These are phyloP conservation scores for Neoitamus cyanurus DNA, from an alignment of 2,888 invertebrate genomes.

Conservation along the genomic window DNA sequence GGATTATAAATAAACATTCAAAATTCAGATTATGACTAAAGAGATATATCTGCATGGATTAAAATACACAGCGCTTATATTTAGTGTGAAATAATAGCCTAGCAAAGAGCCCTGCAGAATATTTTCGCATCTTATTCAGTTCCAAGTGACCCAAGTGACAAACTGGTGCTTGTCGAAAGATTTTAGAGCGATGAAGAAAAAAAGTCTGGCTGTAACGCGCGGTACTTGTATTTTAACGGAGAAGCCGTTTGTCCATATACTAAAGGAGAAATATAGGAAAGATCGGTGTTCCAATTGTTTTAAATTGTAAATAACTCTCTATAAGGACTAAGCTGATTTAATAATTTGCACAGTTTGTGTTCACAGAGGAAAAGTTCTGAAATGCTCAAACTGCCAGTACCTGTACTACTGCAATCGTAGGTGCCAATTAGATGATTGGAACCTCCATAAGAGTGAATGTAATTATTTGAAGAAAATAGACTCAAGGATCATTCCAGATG, in stretches of 20 bases:
- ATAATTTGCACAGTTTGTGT: background rate
- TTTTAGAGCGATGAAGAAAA: background rate
- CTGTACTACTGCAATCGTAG: slow-evolving; percentile 83
- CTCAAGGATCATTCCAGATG: slow-evolving; percentile 82
- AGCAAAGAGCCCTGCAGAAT: background rate
- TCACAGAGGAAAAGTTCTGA: slow-evolving; percentile 75
- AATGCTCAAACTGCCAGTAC: slow-evolving; percentile 86
- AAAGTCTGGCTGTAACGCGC: slow-evolving; percentile 66
- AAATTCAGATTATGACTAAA: background rate
- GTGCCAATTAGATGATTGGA: slow-evolving; percentile 88
- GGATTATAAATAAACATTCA: background rate
- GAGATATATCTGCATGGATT: background rate
- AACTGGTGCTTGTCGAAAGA: background rate
- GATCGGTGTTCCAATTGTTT: slow-evolving; percentile 83
- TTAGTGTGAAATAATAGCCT: background rate
- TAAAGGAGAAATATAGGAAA: slow-evolving; percentile 77
- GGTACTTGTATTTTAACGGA: slow-evolving; percentile 78
- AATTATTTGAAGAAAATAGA: slow-evolving; percentile 76
- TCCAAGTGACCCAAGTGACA: background rate
- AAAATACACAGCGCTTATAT: background rate
- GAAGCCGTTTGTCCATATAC: slow-evolving; percentile 79
- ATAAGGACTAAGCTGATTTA: background rate
- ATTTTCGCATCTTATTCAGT: background rate
- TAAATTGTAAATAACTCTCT: slow-evolving; percentile 70
- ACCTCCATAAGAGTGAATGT: slow-evolving; percentile 86